Percentiles rank a stretch among this genome's conserved stretches.
phyloP scores from a whole-genome alignment of 2,113 vertebrate genomes.

The Manacus vitellinus region DNA sequence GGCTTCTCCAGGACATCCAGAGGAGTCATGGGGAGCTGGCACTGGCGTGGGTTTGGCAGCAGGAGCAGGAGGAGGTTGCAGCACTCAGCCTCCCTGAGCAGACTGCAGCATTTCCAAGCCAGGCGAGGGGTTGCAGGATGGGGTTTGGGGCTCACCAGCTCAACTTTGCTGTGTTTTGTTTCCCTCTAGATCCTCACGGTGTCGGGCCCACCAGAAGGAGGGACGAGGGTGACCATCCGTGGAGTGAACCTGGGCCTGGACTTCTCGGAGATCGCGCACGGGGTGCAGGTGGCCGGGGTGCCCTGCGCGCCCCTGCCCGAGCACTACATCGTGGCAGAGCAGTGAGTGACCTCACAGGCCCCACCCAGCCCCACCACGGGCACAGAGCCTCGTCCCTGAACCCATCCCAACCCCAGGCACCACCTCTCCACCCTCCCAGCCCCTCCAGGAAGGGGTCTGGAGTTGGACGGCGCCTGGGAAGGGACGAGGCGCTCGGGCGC shows the following conservation, averaged over 20 bases:
- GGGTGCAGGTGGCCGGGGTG: slow-evolving; percentile 93
- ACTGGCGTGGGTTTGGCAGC: not conserved
- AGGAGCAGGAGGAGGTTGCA: not conserved
- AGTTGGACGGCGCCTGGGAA: not conserved
- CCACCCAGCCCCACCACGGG: rapidly evolving
- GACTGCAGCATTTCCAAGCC: not conserved
- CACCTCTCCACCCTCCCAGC: not conserved
- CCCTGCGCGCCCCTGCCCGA: slow-evolving; percentile 87
- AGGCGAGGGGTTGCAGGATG: rapidly evolving
- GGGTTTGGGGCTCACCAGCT: not conserved
- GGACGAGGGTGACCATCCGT: slow-evolving; percentile 92
- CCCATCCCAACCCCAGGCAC: not conserved
- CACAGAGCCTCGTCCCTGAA: not conserved
- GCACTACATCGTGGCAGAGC: slow-evolving; percentile 93
- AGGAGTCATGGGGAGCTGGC: not conserved
- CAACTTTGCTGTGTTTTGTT: not conserved
- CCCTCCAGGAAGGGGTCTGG: not conserved
- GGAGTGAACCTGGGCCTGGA: slow-evolving; percentile 93
- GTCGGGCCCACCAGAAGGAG: slow-evolving; percentile 93
- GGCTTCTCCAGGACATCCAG: not conserved
- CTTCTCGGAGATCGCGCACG: slow-evolving; percentile 90
- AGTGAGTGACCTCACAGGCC: slow-evolving; percentile 79
- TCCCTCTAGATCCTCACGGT: slow-evolving; percentile 88
- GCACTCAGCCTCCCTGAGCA: not conserved
- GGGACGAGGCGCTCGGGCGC: not conserved